These are phyloP conservation scores for Zygogramma bicolorata DNA, from an alignment of 2,888 invertebrate genomes.

Conservation along the genomic window DNA sequence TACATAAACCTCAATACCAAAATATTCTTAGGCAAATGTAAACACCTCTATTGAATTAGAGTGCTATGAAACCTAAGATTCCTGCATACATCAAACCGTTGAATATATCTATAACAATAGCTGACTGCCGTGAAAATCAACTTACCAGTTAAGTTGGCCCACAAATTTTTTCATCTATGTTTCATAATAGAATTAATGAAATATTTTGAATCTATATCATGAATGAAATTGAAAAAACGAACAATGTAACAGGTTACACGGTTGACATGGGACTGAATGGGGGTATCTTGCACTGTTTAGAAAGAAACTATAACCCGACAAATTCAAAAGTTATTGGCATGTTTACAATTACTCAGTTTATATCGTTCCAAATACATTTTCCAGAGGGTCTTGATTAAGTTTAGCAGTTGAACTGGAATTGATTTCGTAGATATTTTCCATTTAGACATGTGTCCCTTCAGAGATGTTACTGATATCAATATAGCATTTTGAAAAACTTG, in stretches of 20 bases:
- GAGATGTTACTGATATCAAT: too few relatives aligned
- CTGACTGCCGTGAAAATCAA: neutral
- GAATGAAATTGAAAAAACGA: neutral
- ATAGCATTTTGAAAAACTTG: too few relatives aligned
- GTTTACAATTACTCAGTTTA: neutral
- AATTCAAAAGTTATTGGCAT: constrained; percentile 1
- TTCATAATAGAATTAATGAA: neutral
- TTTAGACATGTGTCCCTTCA: too few relatives aligned
- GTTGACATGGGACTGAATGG: neutral
- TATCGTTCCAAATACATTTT: too few relatives aligned
- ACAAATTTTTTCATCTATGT: neutral
- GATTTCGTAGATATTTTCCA: too few relatives aligned
- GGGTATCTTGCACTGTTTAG: constrained; percentile 10
- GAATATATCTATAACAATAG: neutral
- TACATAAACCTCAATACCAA: neutral
- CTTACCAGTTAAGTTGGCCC: neutral
- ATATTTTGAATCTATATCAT: neutral
- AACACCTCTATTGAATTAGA: neutral
- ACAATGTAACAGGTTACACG: neutral
- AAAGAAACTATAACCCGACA: neutral
- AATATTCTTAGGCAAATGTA: neutral
- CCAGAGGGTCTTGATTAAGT: too few relatives aligned
- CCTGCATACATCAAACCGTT: constrained; percentile 8
- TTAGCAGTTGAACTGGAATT: too few relatives aligned
- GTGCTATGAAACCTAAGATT: neutral